Evolutionary conservation across 2,797 vertebrate species (phyloP), one percentile per base, ranked within the genome.

Genomic region (Enteromius mattozi): DNA sequence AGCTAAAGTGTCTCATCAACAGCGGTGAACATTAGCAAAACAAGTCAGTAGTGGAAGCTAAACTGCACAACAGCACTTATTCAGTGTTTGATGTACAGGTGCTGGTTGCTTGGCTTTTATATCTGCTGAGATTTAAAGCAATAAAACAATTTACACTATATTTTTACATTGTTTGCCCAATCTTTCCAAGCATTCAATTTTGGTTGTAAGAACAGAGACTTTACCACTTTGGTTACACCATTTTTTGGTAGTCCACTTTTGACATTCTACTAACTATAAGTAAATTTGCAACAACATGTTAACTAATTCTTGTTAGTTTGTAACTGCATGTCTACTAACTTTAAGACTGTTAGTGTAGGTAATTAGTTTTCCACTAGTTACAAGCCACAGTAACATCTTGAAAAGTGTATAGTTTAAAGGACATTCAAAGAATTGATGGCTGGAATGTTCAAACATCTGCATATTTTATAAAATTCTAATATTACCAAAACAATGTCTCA

Each of bases 1-100:
- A 92, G 90, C 88, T 90, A 87, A 92, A 91, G 89, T 87, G 59
- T 78, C 69, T 74, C 90, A 89, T 85, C 91, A 90, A 93, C 90
- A 85, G 87, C 89, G 88, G 88, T 88, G 88, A 37, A 49, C 89
- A 82, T 91, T 89, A 90, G 88, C 92, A 90, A 89, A 91, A 91
- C 90, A 82, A 89, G 88, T 90, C 90, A 17, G 21, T 16, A 63
- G 71, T 14, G 0, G n/a, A 81, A 56, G 49, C n/a, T 17, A 24
- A 56, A 81, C 21, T 56, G n/a, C 35, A 70, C 47, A 42, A 61
- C 14, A n/a, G 21, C 12, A 40, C 19, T 9, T 24, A 16, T 70
- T 40, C n/a, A 54, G 12, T n/a, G 40, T 56, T 81, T 40, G 2
- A 19, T 27, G 7, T 59, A 35, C n/a, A 51, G 24, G 19, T 24